Conservation (phyloP, 1,140 invertebrate genomes). For the Spodoptera frugiperda region DNA sequence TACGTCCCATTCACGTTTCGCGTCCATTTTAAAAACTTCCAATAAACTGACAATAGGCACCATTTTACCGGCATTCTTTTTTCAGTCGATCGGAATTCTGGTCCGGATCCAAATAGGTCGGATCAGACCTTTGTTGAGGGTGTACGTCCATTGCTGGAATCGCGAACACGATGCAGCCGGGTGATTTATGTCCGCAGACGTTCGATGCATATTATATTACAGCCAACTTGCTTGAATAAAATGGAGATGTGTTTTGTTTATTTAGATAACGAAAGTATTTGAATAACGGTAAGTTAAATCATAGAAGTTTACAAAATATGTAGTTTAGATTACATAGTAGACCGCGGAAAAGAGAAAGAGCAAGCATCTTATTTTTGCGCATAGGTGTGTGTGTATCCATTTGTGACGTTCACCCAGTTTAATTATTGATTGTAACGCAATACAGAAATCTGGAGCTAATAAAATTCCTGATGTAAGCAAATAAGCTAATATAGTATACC, state of each 20-base stretch:
- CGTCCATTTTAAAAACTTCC: constrained; percentile 35
- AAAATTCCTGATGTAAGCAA: no score
- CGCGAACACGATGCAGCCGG: constrained; percentile 28
- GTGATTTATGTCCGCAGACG: constrained; percentile 8
- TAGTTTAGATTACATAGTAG: no score
- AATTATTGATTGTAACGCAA: no score
- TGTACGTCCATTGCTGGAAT: constrained; percentile 32
- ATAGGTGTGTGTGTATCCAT: no score
- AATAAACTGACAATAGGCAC: constrained; percentile 40
- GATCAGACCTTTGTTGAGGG: constrained; percentile 49
- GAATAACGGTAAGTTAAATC: no score
- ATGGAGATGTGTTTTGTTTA: neutral
- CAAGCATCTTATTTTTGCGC: no score
- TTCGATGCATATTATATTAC: constrained; percentile 8
- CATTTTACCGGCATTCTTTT: constrained; percentile 40
- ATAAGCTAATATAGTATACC: no score
- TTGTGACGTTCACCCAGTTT: no score
- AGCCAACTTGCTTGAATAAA: neutral
- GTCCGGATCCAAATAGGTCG: constrained; percentile 57
- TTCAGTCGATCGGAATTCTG: constrained; percentile 47
- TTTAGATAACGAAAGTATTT: no score
- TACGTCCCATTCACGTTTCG: constrained; percentile 10
- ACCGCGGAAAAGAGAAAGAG: no score
- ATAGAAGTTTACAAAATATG: no score
- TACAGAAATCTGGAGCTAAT: no score